These are phyloP conservation scores for Sericinus montela DNA, from an alignment of 2,888 invertebrate genomes.

Conservation along the genomic window DNA sequence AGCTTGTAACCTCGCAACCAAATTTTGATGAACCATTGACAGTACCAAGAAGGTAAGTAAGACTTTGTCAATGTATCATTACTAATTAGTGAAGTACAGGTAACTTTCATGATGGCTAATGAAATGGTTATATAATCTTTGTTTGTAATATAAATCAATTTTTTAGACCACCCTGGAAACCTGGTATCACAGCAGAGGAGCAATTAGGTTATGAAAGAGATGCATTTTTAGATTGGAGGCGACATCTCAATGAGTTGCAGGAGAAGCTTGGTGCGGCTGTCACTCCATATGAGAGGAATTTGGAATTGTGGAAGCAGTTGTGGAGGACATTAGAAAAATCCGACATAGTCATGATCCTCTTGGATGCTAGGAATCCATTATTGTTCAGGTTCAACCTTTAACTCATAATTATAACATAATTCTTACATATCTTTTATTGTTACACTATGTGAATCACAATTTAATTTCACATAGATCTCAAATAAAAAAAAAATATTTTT, in stretches of 20 bases:
- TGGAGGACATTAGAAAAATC: slow-evolving; percentile 99
- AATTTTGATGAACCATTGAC: slow-evolving; percentile 69
- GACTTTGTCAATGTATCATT: too few relatives aligned
- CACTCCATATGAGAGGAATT: slow-evolving; percentile 98
- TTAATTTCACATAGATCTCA: too few relatives aligned
- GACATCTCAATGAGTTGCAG: slow-evolving; percentile 86
- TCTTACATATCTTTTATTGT: neutral
- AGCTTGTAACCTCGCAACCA: slow-evolving; percentile 59
- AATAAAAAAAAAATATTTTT: slow-evolving; percentile 25
- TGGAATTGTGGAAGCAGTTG: slow-evolving; percentile 98
- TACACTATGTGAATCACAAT: too few relatives aligned
- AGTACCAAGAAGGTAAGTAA: slow-evolving; percentile 86
- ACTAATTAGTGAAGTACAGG: too few relatives aligned
- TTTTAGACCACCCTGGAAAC: slow-evolving; percentile 88
- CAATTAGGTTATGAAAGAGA: slow-evolving; percentile 89
- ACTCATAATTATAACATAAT: too few relatives aligned
- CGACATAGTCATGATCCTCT: slow-evolving; percentile 95
- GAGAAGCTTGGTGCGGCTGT: slow-evolving; percentile 89
- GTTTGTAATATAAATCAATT: neutral
- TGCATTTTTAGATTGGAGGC: slow-evolving; percentile 94
- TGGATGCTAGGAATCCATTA: slow-evolving; percentile 97
- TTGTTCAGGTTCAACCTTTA: slow-evolving; percentile 80
- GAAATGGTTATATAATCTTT: too few relatives aligned
- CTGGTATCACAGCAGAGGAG: slow-evolving; percentile 87
- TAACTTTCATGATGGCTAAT: too few relatives aligned